Evolutionary conservation across 1,140 invertebrate genomes (phyloP).

Genomic region (Nasonia longicornis): DNA sequence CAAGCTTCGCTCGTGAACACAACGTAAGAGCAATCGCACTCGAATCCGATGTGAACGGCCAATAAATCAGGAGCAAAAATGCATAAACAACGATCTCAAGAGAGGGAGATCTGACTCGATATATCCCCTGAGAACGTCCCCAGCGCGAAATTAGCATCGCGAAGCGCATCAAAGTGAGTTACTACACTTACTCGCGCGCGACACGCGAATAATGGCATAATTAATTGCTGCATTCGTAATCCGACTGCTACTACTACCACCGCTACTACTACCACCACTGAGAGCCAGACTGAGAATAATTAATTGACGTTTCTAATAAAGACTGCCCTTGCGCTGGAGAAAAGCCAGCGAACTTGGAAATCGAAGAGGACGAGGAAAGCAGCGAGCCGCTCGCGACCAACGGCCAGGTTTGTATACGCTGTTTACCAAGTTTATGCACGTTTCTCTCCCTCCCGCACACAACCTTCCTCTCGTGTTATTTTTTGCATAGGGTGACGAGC

Average conservation of each 20-base stretch:
- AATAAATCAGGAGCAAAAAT: not conserved
- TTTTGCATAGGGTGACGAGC: no score
- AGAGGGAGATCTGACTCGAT: no score
- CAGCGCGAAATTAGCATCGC: not conserved
- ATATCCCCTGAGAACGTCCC: no score
- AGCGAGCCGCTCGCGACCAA: constrained; percentile 79
- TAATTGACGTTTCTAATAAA: constrained; percentile 55
- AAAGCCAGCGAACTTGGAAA: constrained; percentile 74
- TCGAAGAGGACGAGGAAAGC: constrained; percentile 74
- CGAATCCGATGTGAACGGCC: no score
- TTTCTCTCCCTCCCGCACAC: no score
- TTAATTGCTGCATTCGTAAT: constrained; percentile 34
- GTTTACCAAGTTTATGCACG: no score
- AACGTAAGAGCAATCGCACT: not conserved
- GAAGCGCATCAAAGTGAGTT: not conserved
- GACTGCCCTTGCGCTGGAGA: constrained; percentile 80
- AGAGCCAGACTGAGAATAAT: constrained; percentile 11
- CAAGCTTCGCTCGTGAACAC: not conserved
- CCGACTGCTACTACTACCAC: not conserved
- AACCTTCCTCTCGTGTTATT: no score
- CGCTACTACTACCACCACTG: not conserved
- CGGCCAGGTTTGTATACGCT: constrained; percentile 64
- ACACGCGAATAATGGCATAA: constrained; percentile 32
- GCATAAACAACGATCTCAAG: not conserved
- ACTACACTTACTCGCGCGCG: not conserved